Conservation (phyloP, 2,113 vertebrate species). For the Harpagus bidentatus region DNA sequence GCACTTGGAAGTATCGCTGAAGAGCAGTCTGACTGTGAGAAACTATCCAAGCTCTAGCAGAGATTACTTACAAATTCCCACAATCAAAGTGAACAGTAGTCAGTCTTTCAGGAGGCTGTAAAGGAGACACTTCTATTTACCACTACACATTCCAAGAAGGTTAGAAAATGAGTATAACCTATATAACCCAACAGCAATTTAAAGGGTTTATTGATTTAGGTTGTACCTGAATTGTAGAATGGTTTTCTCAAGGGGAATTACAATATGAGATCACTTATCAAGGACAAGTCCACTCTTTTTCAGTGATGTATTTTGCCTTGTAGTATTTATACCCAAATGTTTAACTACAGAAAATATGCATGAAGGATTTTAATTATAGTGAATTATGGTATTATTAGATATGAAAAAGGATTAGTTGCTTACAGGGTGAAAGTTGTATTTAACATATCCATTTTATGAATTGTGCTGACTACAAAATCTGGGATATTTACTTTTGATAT, state of each 20-base stretch:
- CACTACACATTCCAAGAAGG: neutral
- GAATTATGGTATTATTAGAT: neutral
- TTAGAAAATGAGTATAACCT: constrained; percentile 24
- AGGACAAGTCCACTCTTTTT: neutral
- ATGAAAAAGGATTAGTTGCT: neutral
- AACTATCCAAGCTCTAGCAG: neutral
- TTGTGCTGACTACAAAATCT: neutral
- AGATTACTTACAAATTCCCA: neutral
- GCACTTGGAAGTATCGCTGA: neutral
- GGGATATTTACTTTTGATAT: neutral
- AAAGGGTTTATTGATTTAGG: constrained; percentile 44
- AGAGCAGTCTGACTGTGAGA: neutral
- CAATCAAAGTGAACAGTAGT: neutral
- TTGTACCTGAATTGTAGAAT: neutral
- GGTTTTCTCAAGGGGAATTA: constrained; percentile 46
- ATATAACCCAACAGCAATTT: constrained; percentile 7
- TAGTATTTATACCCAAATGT: neutral
- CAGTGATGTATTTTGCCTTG: neutral
- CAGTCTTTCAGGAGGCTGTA: neutral
- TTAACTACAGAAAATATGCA: neutral
- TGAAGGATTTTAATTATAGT: neutral
- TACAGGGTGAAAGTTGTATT: neutral
- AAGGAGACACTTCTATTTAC: constrained; percentile 7
- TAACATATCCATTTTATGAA: neutral
- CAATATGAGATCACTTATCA: neutral